A percentile compares a stretch with the other conserved stretches of the same genome.
Evolutionary conservation across 2,888 invertebrate genomes (phyloP).

Genomic region (Sminthurinus aureus): DNA sequence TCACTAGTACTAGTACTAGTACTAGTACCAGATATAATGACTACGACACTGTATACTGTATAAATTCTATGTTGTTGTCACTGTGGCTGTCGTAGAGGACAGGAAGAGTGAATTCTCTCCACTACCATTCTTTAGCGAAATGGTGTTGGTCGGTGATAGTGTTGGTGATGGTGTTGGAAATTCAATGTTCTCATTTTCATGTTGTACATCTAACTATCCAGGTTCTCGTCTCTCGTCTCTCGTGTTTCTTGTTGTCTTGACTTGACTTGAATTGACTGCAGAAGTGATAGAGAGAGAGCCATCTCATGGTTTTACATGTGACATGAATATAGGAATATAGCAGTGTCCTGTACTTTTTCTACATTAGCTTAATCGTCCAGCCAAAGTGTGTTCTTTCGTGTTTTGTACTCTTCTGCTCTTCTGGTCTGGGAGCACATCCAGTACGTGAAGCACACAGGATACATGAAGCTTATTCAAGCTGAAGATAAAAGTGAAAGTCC

Average conservation of each 20-base stretch:
- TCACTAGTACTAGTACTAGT: too few species aligned
- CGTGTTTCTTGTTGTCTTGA: too few species aligned
- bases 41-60: neutral
- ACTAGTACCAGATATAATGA: too few species aligned
- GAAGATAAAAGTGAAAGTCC: too few species aligned
- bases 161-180: neutral
- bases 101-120: neutral
- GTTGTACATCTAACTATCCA: neutral
- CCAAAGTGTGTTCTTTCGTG: too few species aligned
- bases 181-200: neutral
- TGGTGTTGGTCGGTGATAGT: neutral
- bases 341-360: neutral
- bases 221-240: too few species aligned
- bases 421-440: neutral
- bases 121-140: neutral
- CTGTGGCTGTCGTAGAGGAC: constrained; percentile 1
- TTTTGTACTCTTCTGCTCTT: too few species aligned
- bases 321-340: neutral
- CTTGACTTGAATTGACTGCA: neutral
- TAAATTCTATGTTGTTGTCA: constrained; percentile 15
- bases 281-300: neutral
- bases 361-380: too few species aligned
- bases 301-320: neutral
- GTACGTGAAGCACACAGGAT: neutral
- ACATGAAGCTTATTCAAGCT: neutral